Evolutionary conservation across 2,113 vertebrate species (phyloP).

Genomic region (Cynocephalus volans): DNA sequence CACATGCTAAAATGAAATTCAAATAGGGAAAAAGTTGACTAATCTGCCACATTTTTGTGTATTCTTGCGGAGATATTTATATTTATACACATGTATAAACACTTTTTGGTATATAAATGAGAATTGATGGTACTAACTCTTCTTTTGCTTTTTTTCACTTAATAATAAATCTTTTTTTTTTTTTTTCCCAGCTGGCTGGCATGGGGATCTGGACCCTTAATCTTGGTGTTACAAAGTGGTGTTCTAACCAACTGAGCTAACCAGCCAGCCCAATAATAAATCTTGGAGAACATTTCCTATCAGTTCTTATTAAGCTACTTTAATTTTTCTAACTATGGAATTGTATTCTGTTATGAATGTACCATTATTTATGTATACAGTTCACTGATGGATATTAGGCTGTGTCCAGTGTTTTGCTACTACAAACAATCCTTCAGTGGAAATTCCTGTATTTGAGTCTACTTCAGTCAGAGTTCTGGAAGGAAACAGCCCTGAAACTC

Average conservation of each 20-base stretch:
- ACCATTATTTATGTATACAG: neutral
- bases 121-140: neutral
- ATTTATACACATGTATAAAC: neutral
- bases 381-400: neutral
- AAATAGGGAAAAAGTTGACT: neutral
- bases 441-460: neutral
- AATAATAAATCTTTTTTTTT: neutral
- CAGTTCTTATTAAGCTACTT: neutral
- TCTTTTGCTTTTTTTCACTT: neutral
- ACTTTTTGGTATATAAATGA: slow-evolving; percentile 1
- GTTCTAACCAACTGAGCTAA: too few species aligned
- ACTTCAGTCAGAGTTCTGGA: neutral
- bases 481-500: neutral
- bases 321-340: neutral
- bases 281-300: neutral
- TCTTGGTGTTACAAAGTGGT: too few species aligned
- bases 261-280: neutral
- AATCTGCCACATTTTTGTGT: neutral
- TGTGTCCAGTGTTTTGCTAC: too few species aligned
- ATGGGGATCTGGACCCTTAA: too few species aligned
- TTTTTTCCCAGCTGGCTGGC: too few species aligned
- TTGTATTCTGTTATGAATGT: neutral
- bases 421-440: neutral
- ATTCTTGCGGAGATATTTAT: neutral
- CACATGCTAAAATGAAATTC: neutral